Evolutionary conservation across 2,797 vertebrate genomes (phyloP), one percentile per base, ranked within the genome.

Genomic region (Peromyscus nudipes): DNA sequence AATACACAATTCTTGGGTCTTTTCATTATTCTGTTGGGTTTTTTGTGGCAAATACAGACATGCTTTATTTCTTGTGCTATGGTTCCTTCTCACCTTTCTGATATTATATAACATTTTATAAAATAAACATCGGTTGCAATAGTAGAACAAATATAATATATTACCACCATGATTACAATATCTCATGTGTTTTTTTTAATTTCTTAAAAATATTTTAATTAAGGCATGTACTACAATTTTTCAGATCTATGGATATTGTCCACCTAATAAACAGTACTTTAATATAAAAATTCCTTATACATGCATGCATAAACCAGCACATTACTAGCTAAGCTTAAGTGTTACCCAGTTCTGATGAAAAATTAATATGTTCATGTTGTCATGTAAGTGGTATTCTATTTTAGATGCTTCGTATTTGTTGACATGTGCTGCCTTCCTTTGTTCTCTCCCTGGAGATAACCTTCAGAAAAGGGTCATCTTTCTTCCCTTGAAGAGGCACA

Each of bases 381-480:
- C 25, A 91, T 65, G 29, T 60, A 96, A 89, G 92, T 23, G 1
- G 0, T 81, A 55, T 77, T 81, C 37, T 57, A 31, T 46, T 62
- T 11, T 49, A 94, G 31, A 80, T 12, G 4, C 1, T 64, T 31
- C 37, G 40, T 81, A 27, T 79, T 83, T 93, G 73, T 90, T 87
- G 62, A 96, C 83, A 52, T 92, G 21, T 23, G 37, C 12, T 81
- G 8, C 17, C 6, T 79, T 71, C 67, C 81, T 89, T 97, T 31
- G 71, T 95, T 94, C 34, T 92, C 27, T 96, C 52, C 82, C 81
- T 82, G 13, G 34, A 94, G 71, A 92, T 73, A 96, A 85, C 79
- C 64, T 94, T 97, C 87, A 67, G 92, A 73, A 92, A 91, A 95
- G 49, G 40, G 92, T 49, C 88, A 89, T 64, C 64, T 19, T 80